Percentiles rank a stretch among this genome's conserved stretches.
These are phyloP conservation scores for Caenorhabditis brenneri DNA, from an alignment of 1,140 invertebrate genomes.

Conservation along the genomic window DNA sequence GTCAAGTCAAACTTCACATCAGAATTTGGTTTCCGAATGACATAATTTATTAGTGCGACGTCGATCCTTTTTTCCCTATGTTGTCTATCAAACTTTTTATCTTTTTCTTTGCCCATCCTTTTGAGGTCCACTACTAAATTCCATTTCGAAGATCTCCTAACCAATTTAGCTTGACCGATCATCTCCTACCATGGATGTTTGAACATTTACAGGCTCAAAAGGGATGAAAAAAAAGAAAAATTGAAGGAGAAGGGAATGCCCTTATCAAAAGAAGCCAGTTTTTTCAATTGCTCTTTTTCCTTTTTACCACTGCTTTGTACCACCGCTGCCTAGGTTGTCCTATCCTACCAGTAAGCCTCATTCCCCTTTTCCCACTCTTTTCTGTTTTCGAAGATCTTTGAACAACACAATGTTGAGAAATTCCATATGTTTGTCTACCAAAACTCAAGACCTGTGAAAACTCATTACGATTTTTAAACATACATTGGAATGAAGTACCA, in stretches of 20 bases:
- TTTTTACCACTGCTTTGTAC: not conserved
- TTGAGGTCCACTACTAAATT: not conserved
- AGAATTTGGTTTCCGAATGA: not conserved
- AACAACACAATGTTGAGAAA: not conserved
- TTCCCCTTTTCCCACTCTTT: not conserved
- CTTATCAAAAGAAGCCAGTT: slow-evolving; percentile 22
- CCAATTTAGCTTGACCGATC: not conserved
- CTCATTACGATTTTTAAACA: slow-evolving; percentile 7
- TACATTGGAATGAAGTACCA: not conserved
- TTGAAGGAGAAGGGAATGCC: not conserved
- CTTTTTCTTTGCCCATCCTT: not conserved
- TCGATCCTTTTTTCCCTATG: not conserved
- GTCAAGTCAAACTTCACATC: not conserved
- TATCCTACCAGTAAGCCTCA: slow-evolving; percentile 6
- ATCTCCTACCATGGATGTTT: not conserved
- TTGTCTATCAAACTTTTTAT: not conserved
- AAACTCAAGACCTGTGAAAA: not conserved
- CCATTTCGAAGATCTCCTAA: not conserved
- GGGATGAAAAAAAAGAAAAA: not conserved
- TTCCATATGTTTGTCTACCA: not conserved
- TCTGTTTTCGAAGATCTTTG: not conserved
- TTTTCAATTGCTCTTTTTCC: slow-evolving; percentile 4
- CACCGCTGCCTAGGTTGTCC: not conserved
- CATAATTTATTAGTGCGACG: slow-evolving; percentile 30
- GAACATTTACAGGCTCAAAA: not conserved